These are phyloP conservation scores for Axea sp. DNA, from an alignment of 2,888 invertebrate species.

Conservation along the genomic window DNA sequence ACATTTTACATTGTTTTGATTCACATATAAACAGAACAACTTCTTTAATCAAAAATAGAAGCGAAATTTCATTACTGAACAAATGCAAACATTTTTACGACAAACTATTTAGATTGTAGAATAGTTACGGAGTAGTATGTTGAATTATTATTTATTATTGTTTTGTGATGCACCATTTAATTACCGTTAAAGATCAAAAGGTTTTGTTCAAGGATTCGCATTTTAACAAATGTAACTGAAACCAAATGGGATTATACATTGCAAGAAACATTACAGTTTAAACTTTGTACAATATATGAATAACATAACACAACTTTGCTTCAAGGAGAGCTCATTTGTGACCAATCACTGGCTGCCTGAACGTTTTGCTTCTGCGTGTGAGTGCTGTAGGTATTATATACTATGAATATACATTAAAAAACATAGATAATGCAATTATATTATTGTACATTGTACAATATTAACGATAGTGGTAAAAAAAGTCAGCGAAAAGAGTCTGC, in stretches of 20 bases:
- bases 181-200: too few species aligned
- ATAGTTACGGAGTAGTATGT: too few species aligned
- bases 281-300: slow-evolving; percentile 15
- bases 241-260: too few species aligned
- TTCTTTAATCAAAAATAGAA: too few species aligned
- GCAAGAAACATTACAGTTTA: too few species aligned
- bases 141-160: too few species aligned
- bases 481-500: slow-evolving; percentile 28
- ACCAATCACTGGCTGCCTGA: slow-evolving; percentile 79
- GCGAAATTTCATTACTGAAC: too few species aligned
- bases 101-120: too few species aligned
- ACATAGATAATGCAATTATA: slow-evolving; percentile 35
- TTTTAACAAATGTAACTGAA: too few species aligned
- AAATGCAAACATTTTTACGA: too few species aligned
- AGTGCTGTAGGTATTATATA: slow-evolving; percentile 46
- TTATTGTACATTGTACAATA: slow-evolving; percentile 54
- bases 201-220: too few species aligned
- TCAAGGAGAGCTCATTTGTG: slow-evolving; percentile 72
- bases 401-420: slow-evolving; percentile 29
- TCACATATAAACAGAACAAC: neutral
- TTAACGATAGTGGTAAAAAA: slow-evolving; percentile 20
- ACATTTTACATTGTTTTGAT: slow-evolving; percentile 15
- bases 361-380: slow-evolving; percentile 69
- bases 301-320: slow-evolving; percentile 54
- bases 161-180: too few species aligned